Conservation (phyloP, 2,797 vertebrate species). For the Lacerta viridis region DNA sequence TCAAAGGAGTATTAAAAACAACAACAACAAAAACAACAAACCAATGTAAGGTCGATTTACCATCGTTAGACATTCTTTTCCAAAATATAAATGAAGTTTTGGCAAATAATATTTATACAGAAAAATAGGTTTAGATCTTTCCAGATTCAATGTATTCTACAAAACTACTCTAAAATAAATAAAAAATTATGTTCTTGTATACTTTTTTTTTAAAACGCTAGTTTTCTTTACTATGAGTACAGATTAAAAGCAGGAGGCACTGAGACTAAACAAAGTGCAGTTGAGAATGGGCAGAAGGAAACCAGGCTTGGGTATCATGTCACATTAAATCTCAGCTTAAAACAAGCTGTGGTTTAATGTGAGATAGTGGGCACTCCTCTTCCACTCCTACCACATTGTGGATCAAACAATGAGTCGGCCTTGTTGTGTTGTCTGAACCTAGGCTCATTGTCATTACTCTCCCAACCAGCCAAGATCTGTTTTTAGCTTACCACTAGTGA, state of each 20-base stretch:
- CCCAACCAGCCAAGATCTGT: too few species aligned
- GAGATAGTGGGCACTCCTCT: too few species aligned
- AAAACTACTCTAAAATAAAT: slow-evolving; percentile 89
- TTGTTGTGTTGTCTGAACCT: too few species aligned
- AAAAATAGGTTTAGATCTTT: slow-evolving; percentile 87
- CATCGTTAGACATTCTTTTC: slow-evolving; percentile 82
- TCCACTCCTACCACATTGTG: too few species aligned
- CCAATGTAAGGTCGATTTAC: slow-evolving; percentile 85
- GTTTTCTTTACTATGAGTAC: slow-evolving; percentile 81
- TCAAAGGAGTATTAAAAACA: slow-evolving; percentile 75
- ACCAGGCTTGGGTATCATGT: neutral
- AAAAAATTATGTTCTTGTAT: slow-evolving; percentile 87
- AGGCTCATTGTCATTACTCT: too few species aligned
- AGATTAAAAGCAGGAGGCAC: slow-evolving; percentile 55
- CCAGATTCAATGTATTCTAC: slow-evolving; percentile 86
- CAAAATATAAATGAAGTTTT: slow-evolving; percentile 87
- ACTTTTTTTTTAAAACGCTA: slow-evolving; percentile 82
- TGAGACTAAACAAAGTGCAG: slow-evolving; percentile 20
- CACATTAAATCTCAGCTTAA: too few species aligned
- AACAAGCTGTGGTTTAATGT: too few species aligned
- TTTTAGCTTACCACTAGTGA: too few species aligned
- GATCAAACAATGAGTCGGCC: too few species aligned
- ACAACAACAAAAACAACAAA: slow-evolving; percentile 80
- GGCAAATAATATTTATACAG: slow-evolving; percentile 88
- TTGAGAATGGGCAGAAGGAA: neutral